Evolutionary conservation across 2,888 invertebrate genomes (phyloP).

Genomic region (Dolichomitus sp.): DNA sequence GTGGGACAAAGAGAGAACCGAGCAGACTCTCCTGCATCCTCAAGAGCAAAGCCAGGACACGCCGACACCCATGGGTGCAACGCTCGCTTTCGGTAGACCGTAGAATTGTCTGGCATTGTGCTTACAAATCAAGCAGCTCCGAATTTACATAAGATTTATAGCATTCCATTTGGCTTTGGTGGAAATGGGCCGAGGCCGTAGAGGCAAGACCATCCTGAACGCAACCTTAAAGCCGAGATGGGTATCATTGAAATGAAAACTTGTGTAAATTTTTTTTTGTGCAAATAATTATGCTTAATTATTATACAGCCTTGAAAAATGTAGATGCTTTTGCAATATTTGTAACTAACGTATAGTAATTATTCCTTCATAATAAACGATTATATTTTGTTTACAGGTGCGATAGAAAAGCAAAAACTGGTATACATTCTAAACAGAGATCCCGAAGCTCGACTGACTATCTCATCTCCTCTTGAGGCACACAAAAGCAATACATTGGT

Average conservation of each 20-base stretch:
- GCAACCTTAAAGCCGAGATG: too few relatives aligned
- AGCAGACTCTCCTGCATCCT: background rate
- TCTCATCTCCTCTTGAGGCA: conserved; percentile 99
- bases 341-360: too few relatives aligned
- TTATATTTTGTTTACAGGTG: conserved; percentile 90
- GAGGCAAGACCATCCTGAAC: background rate
- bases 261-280: too few relatives aligned
- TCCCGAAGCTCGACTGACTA: conserved; percentile 98
- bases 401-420: conserved; percentile 99
- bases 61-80: conserved; percentile 23
- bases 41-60: conserved; percentile 6
- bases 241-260: too few relatives aligned
- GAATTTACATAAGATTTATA: conserved; percentile 85
- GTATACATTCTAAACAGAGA: conserved; percentile 99
- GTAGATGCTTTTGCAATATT: too few relatives aligned
- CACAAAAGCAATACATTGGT: conserved; percentile 99
- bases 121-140: conserved; percentile 84
- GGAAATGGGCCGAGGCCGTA: background rate
- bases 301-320: too few relatives aligned
- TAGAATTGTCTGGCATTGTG: conserved; percentile 84
- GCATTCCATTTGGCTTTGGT: conserved; percentile 79
- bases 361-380: too few relatives aligned
- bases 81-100: conserved; percentile 69
- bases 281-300: too few relatives aligned
- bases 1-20: conserved; percentile 10